These are phyloP conservation scores for Ancistrus triradiatus DNA, from an alignment of 2,113 vertebrate species.

Conservation along the genomic window DNA sequence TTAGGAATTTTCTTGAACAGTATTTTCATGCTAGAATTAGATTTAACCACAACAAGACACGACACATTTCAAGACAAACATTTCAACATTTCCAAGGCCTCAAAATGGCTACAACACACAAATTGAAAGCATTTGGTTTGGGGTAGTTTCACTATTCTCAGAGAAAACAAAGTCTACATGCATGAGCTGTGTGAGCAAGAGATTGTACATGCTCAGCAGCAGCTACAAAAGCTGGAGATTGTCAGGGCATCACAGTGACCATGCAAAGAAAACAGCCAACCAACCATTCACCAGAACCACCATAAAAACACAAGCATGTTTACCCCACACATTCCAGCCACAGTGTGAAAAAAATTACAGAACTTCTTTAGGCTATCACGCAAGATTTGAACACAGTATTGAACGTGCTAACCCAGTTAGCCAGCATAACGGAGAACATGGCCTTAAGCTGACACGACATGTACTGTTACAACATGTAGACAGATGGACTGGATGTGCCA, in stretches of 20 bases:
- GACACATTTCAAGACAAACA: too few relatives aligned
- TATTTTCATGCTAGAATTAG: constrained; percentile 1
- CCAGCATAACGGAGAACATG: constrained; percentile 26
- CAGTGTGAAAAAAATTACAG: constrained; percentile 41
- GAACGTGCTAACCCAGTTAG: constrained; percentile 10
- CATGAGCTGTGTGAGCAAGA: too few relatives aligned
- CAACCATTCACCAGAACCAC: constrained; percentile 7
- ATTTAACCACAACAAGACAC: background rate
- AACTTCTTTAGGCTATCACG: constrained; percentile 16
- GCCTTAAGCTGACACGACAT: constrained; percentile 15
- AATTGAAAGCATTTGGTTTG: too few relatives aligned
- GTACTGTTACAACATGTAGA: constrained; percentile 5
- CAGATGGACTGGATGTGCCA: constrained; percentile 28
- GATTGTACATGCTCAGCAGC: too few relatives aligned
- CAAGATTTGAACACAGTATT: constrained; percentile 3
- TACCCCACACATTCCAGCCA: background rate
- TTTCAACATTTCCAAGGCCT: too few relatives aligned
- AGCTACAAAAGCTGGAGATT: too few relatives aligned
- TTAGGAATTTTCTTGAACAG: too few relatives aligned
- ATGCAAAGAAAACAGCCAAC: constrained; percentile 40
- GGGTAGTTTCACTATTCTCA: too few relatives aligned
- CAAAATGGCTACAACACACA: too few relatives aligned
- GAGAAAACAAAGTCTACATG: too few relatives aligned
- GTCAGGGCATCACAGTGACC: constrained; percentile 50
- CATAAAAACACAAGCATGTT: constrained; percentile 39